Evolutionary conservation across 2,113 vertebrate species (phyloP).

Genomic region (Siniperca chuatsi): DNA sequence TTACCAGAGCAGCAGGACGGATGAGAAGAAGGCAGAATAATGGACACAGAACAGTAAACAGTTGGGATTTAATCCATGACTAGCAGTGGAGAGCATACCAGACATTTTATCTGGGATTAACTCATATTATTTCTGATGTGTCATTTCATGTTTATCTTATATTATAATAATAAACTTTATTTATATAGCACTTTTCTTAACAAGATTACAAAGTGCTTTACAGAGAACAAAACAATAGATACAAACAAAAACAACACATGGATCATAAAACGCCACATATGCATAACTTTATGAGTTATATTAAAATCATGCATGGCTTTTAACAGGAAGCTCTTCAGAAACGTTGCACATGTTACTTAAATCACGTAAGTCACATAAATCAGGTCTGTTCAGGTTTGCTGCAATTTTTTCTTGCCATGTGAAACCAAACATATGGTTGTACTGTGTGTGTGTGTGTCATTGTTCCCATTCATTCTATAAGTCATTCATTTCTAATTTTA

Average conservation of each 20-base stretch:
- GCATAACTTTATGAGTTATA: neutral
- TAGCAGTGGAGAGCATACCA: neutral
- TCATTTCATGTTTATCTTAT: neutral
- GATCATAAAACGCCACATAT: neutral
- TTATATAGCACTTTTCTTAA: too few relatives aligned
- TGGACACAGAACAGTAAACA: neutral
- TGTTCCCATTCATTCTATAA: slow-evolving; percentile 10
- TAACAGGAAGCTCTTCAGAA: neutral
- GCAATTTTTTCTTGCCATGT: neutral
- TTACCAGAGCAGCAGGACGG: neutral
- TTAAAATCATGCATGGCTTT: neutral
- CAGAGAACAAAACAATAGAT: too few relatives aligned
- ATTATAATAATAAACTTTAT: too few relatives aligned
- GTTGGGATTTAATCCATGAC: neutral
- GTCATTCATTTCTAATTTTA: slow-evolving; percentile 56
- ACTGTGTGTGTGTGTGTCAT: slow-evolving; percentile 4
- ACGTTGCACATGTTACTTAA: neutral
- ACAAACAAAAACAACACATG: too few relatives aligned
- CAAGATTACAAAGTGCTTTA: too few relatives aligned
- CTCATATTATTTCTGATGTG: neutral
- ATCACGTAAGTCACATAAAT: neutral
- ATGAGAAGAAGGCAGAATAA: neutral
- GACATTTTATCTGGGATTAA: neutral
- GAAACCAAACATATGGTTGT: neutral
- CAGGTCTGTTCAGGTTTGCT: neutral